Evolutionary conservation across 2,888 invertebrate species (phyloP).

Genomic region (Ichneumon xanthorius): DNA sequence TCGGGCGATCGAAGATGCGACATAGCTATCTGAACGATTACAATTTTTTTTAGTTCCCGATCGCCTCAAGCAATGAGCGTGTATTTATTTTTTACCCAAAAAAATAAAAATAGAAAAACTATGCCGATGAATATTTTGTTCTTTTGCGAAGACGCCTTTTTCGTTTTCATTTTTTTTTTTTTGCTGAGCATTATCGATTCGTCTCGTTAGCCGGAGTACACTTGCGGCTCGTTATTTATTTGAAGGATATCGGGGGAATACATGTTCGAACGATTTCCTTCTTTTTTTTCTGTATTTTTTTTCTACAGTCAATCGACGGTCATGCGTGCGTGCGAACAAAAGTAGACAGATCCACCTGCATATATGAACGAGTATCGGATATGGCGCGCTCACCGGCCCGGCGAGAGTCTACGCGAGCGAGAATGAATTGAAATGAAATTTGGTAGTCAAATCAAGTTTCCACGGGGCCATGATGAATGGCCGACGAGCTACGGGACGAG

Average conservation of each 20-base stretch:
- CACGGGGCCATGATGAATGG: slow-evolving; percentile 66
- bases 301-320: slow-evolving; percentile 41
- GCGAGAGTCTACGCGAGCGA: slow-evolving; percentile 34
- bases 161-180: slow-evolving; percentile 1
- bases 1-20: slow-evolving; percentile 6
- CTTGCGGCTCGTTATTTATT: slow-evolving; percentile 63
- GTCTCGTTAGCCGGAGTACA: slow-evolving; percentile 54
- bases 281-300: slow-evolving; percentile 21
- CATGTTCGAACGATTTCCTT: slow-evolving; percentile 50
- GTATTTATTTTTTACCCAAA: neutral
- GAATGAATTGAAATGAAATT: slow-evolving; percentile 68
- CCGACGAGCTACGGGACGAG: slow-evolving; percentile 54
- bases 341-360: slow-evolving; percentile 30
- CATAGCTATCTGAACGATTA: slow-evolving; percentile 31
- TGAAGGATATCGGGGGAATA: slow-evolving; percentile 36
- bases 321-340: slow-evolving; percentile 39
- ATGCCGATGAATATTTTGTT: neutral
- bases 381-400: slow-evolving; percentile 20
- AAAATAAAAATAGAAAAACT: neutral
- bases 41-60: neutral
- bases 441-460: slow-evolving; percentile 69
- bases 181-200: slow-evolving; percentile 40
- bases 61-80: neutral
- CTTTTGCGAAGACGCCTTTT: neutral
- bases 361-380: slow-evolving; percentile 37